Conservation (phyloP, 1,140 invertebrate genomes). For the Luehdorfia chinensis region DNA sequence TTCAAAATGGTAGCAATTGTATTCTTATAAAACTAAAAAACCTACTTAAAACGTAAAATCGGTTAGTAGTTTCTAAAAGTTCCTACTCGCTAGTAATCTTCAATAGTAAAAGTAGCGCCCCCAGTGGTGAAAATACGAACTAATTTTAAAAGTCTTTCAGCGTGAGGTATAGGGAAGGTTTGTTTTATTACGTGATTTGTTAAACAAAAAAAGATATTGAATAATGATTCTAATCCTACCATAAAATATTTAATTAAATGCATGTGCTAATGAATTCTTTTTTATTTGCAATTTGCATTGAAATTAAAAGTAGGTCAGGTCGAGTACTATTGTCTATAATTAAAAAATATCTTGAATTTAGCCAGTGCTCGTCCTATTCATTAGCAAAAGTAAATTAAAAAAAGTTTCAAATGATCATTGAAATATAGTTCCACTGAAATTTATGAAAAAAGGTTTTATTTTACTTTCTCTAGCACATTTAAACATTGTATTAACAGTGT, state of each 20-base stretch:
- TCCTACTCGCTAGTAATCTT: too few relatives aligned
- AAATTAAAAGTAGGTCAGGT: constrained; percentile 13
- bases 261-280: not conserved
- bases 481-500: too few relatives aligned
- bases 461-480: too few relatives aligned
- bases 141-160: constrained; percentile 18
- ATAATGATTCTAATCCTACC: not conserved
- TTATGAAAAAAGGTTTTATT: too few relatives aligned
- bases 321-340: constrained; percentile 13
- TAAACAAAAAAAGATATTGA: not conserved
- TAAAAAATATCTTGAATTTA: constrained; percentile 8
- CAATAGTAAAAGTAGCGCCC: constrained; percentile 21
- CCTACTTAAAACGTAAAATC: too few relatives aligned
- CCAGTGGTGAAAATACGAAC: constrained; percentile 23
- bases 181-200: not conserved
- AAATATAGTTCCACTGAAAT: too few relatives aligned
- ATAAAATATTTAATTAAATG: not conserved
- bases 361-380: constrained; percentile 1
- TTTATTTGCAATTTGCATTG: constrained; percentile 4
- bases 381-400: constrained; percentile 5
- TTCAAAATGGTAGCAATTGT: too few relatives aligned
- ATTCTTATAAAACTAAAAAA: too few relatives aligned
- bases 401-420: too few relatives aligned
- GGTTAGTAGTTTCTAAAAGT: too few relatives aligned
- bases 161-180: not conserved